Percentiles rank a stretch among this genome's conserved stretches.
These are phyloP conservation scores for Porites australiensis DNA, from an alignment of 64 coral and sea anemone genomes.

Conservation along the genomic window DNA sequence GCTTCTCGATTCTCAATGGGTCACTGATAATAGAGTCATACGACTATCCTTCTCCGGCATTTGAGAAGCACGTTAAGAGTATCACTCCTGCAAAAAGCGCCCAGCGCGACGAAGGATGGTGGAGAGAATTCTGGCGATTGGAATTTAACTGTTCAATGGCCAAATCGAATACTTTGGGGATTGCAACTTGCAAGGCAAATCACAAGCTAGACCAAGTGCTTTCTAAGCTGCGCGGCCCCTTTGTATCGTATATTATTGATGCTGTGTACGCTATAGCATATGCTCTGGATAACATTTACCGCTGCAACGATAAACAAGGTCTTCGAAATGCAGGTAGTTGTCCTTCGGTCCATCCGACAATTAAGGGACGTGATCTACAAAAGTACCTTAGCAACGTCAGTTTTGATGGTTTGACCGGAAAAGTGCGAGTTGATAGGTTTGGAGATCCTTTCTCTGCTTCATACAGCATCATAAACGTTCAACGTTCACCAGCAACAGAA, in stretches of 20 bases:
- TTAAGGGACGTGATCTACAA: constrained; percentile 24
- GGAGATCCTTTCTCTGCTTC: constrained; percentile 4
- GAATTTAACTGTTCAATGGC: constrained; percentile 16
- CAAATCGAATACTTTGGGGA: not conserved
- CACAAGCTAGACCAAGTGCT: not conserved
- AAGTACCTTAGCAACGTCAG: constrained; percentile 11
- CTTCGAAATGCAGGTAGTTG: not conserved
- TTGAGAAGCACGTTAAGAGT: not conserved
- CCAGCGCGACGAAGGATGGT: not conserved
- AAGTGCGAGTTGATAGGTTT: not conserved
- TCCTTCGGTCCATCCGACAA: not conserved
- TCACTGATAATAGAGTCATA: not conserved
- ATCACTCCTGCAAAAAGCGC: not conserved
- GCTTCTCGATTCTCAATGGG: not conserved
- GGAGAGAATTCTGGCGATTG: constrained; percentile 49
- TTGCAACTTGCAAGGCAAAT: not conserved
- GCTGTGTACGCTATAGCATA: constrained; percentile 72
- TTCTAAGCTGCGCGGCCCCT: constrained; percentile 39
- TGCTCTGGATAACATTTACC: constrained; percentile 40
- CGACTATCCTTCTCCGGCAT: not conserved
- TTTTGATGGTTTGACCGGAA: constrained; percentile 39
- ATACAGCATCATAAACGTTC: constrained; percentile 13
- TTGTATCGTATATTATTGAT: constrained; percentile 59
- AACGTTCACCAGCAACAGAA: not conserved
- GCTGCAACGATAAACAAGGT: constrained; percentile 4